These are phyloP conservation scores for Zelleria hepariella DNA, from an alignment of 2,888 invertebrate genomes.

Conservation along the genomic window DNA sequence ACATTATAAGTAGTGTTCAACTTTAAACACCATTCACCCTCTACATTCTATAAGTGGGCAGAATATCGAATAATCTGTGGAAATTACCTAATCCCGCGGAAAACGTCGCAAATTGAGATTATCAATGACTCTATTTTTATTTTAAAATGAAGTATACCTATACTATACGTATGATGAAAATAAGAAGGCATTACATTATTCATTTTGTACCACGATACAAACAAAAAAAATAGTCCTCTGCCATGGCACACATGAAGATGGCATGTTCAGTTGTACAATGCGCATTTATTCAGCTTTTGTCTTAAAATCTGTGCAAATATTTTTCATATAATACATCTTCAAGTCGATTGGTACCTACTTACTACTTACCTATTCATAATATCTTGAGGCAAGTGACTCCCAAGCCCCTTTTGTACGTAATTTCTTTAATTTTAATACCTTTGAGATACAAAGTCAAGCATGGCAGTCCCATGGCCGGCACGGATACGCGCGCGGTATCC, in stretches of 20 bases:
- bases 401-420: neutral
- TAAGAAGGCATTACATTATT: too few relatives aligned
- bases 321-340: neutral
- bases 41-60: too few relatives aligned
- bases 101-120: too few relatives aligned
- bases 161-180: too few relatives aligned
- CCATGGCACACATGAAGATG: too few relatives aligned
- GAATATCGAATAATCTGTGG: too few relatives aligned
- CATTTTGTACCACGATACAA: too few relatives aligned
- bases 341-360: neutral
- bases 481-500: slow-evolving; percentile 60
- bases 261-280: too few relatives aligned
- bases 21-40: neutral
- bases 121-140: too few relatives aligned
- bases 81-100: too few relatives aligned
- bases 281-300: neutral
- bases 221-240: too few relatives aligned
- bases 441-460: neutral
- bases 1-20: neutral
- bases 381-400: neutral
- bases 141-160: too few relatives aligned
- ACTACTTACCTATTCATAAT: neutral
- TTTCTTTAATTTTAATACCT: neutral
- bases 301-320: neutral
- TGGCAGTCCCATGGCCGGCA: slow-evolving; percentile 21